Conservation (phyloP, 2,797 vertebrate species). For the Typhlichthys subterraneus region DNA sequence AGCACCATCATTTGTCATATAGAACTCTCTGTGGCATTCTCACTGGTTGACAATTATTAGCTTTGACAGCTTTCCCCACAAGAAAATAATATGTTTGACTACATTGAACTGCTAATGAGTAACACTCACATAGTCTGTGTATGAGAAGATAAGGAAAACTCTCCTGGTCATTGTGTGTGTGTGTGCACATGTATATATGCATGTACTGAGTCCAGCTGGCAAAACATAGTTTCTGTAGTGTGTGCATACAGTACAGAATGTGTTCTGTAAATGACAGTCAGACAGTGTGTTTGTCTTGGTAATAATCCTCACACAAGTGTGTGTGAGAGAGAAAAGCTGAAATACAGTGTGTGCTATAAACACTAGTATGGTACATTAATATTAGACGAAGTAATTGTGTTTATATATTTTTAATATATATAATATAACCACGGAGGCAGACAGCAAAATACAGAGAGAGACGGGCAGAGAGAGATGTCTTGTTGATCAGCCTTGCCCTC, state of each 20-base stretch:
- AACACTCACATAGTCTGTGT: not conserved
- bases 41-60: constrained; percentile 12
- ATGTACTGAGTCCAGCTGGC: constrained; percentile 44
- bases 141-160: not conserved
- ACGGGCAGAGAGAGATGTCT: not conserved
- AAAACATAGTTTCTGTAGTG: constrained; percentile 31
- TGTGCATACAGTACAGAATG: not conserved
- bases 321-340: not conserved
- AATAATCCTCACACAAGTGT: not conserved
- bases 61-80: constrained; percentile 24
- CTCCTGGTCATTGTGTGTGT: not conserved
- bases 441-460: not conserved
- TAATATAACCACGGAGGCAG: too few relatives aligned
- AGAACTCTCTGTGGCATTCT: too few relatives aligned
- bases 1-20: not conserved
- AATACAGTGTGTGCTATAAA: too few relatives aligned
- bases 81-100: constrained; percentile 3
- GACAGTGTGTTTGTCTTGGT: constrained; percentile 53
- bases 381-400: too few relatives aligned
- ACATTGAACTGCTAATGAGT: constrained; percentile 12
- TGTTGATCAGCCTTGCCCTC: too few relatives aligned
- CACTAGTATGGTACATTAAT: too few relatives aligned
- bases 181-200: not conserved
- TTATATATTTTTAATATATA: too few relatives aligned
- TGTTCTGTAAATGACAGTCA: constrained; percentile 25